Evolutionary conservation across 2,888 invertebrate species (phyloP), one percentile per base, ranked within the genome.

Genomic region (Lomographa bimaculata): DNA sequence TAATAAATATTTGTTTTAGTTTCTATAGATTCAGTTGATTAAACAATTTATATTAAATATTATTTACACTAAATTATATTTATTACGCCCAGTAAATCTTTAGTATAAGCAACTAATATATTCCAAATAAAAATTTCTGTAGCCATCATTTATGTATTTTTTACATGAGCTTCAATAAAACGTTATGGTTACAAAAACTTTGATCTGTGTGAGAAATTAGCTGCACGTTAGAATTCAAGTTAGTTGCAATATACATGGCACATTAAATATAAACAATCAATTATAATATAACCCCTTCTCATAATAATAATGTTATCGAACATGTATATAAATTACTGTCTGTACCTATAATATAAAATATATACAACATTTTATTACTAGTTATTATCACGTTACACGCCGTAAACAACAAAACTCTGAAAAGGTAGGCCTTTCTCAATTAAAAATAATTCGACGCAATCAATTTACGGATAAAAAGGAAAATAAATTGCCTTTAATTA

Each of bases 321-420:
- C 56, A 55, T 28, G 11, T 30, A 61, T 60, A 67, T 66, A 61
- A 55, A 60, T 75, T 71, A 67, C 58, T 58, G 60, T 64, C 68
- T 52, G 51, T 48, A 66, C 67, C 78, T 80, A 79, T 55, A 51
- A 52, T 65, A 64, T 64, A 71, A 72, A 71, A 62, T 85, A 82
- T 86, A 63, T 86, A 86, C 82, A 85, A 66, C 60, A 50, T 68
- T 71, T 77, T 76, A 79, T 68, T 59, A 63, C 87, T 89, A 89
- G 76, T 89, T 89, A 89, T 89, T 89, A 89, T 89, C 87, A 86
- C 85, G 85, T 89, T 89, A 85, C 87, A 77, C 70, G 74, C 66
- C 73, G 71, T 63, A 29, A 32, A 51, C 21, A 32, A 25, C 26
- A 2, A 42, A 42, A 43, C 23, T 7, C 12, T 6, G 25, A 33